phyloP scores from a whole-genome alignment of 2,113 vertebrate species.

The Elachura formosa region DNA sequence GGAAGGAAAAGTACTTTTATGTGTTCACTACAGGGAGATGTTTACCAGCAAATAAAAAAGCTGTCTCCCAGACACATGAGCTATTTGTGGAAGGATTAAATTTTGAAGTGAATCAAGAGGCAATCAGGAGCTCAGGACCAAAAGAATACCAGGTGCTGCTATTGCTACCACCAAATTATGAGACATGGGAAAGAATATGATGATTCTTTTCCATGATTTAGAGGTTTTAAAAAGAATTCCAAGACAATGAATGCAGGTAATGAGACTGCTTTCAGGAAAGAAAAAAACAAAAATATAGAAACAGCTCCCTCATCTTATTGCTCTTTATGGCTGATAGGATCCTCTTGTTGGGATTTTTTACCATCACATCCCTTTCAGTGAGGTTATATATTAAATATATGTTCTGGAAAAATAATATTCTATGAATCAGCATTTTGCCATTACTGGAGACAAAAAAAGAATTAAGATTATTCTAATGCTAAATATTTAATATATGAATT shows the following conservation, averaged over 20 bases:
- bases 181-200: neutral
- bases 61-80: neutral
- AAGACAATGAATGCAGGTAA: neutral
- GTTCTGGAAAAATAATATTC: neutral
- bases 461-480: neutral
- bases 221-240: neutral
- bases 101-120: neutral
- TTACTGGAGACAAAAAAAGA: neutral
- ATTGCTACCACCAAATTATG: neutral
- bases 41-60: neutral
- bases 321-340: neutral
- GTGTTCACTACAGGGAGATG: neutral
- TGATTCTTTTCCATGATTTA: neutral
- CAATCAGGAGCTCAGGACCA: constrained; percentile 3
- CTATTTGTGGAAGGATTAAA: constrained; percentile 6
- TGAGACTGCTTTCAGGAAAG: neutral
- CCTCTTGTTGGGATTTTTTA: neutral
- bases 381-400: neutral
- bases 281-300: neutral
- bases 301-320: neutral
- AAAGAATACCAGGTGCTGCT: neutral
- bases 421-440: neutral
- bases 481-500: neutral
- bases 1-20: neutral
- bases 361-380: neutral